phyloP scores from a whole-genome alignment of 1,140 invertebrate species.

The Saccostrea cuccullata region DNA sequence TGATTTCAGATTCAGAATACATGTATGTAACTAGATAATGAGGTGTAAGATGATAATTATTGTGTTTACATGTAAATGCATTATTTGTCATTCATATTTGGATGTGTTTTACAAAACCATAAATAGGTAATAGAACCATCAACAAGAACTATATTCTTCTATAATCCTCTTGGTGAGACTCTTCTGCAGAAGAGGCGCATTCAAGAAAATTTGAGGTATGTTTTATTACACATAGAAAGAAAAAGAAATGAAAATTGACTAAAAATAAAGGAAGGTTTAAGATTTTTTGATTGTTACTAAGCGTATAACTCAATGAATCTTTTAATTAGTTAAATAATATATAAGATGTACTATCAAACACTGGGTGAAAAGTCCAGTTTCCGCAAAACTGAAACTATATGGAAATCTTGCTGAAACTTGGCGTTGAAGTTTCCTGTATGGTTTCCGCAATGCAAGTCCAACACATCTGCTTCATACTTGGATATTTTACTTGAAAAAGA shows the following conservation, averaged over 20 bases:
- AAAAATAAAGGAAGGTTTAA: no score
- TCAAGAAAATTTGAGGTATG: conserved; percentile 16
- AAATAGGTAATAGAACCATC: conserved; percentile 22
- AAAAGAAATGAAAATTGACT: background rate
- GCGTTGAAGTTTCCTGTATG: no score
- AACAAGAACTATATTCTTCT: background rate
- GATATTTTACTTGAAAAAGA: no score
- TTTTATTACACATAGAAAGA: background rate
- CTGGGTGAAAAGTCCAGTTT: no score
- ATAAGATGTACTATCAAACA: background rate
- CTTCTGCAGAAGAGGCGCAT: background rate
- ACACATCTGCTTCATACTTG: no score
- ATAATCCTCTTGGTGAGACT: conserved; percentile 31
- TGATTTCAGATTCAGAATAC: background rate
- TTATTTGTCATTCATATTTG: background rate
- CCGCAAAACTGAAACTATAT: no score
- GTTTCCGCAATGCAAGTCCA: no score
- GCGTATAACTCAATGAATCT: background rate
- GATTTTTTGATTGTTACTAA: no score
- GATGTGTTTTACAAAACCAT: background rate
- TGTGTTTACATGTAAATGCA: background rate
- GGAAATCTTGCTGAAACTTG: no score
- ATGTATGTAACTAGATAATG: background rate
- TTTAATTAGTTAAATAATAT: background rate
- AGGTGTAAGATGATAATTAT: background rate